These are phyloP conservation scores for Sebastes oblongus DNA, from an alignment of 2,797 vertebrate genomes.

Conservation along the genomic window DNA sequence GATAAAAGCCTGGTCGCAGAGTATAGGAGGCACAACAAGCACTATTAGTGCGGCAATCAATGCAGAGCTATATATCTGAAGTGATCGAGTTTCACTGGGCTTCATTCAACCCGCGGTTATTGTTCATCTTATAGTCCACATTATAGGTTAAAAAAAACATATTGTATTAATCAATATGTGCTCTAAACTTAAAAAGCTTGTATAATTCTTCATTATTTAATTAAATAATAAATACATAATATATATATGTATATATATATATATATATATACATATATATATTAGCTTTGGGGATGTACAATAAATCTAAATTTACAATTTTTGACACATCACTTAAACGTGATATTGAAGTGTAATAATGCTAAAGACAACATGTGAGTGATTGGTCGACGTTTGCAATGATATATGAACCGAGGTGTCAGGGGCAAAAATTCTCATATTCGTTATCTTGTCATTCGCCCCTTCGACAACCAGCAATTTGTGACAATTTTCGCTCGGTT, in stretches of 20 bases:
- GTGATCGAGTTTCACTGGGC: slow-evolving; percentile 27
- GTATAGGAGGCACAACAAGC: slow-evolving; percentile 9
- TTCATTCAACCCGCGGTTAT: slow-evolving; percentile 14
- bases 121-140: slow-evolving; percentile 17
- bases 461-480: slow-evolving; percentile 53
- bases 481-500: slow-evolving; percentile 41
- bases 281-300: neutral
- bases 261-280: neutral
- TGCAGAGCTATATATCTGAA: slow-evolving; percentile 45
- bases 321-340: neutral
- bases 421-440: slow-evolving; percentile 34
- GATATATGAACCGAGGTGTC: slow-evolving; percentile 56
- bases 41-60: slow-evolving; percentile 56
- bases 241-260: neutral
- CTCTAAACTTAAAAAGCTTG: neutral
- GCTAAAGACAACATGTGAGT: slow-evolving; percentile 39
- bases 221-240: neutral
- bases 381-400: slow-evolving; percentile 30
- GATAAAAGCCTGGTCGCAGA: slow-evolving; percentile 37
- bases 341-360: slow-evolving; percentile 18
- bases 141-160: neutral
- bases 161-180: neutral
- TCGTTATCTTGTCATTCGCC: slow-evolving; percentile 49
- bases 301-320: slow-evolving; percentile 12
- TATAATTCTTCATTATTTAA: neutral